Conservation (phyloP, 2,888 invertebrate genomes). For the Idaea aversata region DNA sequence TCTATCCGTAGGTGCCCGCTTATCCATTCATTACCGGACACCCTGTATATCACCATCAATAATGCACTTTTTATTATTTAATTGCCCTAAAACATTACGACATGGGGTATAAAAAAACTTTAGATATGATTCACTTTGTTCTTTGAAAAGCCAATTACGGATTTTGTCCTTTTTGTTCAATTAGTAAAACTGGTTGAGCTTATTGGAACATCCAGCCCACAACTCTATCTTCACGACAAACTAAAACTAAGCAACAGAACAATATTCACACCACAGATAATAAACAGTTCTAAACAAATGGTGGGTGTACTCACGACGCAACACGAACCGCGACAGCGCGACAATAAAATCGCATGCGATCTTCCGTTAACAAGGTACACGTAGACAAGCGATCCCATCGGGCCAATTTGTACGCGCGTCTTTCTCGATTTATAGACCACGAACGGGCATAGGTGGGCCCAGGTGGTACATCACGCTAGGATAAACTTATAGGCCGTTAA, state of each 20-base stretch:
- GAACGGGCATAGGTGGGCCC: conserved; percentile 57
- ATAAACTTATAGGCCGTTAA: not conserved
- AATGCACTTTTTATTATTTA: too few species aligned
- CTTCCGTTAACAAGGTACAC: conserved; percentile 61
- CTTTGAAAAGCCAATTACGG: too few species aligned
- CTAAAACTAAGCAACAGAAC: not conserved
- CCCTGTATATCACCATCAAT: too few species aligned
- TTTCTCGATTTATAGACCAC: conserved; percentile 66
- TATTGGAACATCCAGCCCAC: too few species aligned
- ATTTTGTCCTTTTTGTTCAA: too few species aligned
- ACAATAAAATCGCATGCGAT: conserved; percentile 32
- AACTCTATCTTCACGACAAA: not conserved
- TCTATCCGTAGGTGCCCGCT: too few species aligned
- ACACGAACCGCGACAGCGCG: conserved; percentile 18
- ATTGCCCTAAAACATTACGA: too few species aligned
- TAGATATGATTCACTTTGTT: too few species aligned
- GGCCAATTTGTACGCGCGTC: conserved; percentile 76
- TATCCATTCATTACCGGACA: too few species aligned
- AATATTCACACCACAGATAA: not conserved
- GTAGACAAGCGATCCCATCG: conserved; percentile 60
- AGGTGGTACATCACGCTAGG: conserved; percentile 7
- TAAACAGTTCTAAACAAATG: conserved; percentile 5
- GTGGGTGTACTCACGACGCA: conserved; percentile 27
- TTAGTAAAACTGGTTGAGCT: too few species aligned
- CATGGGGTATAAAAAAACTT: too few species aligned